Conservation (phyloP, 1,140 invertebrate genomes). For the Trichonephila inaurata region DNA sequence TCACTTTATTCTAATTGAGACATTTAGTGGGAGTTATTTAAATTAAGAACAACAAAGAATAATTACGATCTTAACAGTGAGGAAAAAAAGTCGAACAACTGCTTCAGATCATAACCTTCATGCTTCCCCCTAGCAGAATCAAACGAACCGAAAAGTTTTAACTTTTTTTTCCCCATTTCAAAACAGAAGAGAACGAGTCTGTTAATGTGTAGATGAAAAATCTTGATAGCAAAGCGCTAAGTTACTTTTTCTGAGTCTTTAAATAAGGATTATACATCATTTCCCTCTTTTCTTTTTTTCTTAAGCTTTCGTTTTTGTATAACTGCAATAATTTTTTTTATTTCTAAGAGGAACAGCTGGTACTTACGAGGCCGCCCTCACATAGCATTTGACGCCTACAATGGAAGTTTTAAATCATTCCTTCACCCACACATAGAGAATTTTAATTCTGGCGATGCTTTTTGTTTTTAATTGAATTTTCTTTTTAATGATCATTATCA, state of each 20-base stretch:
- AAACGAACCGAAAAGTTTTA: not conserved
- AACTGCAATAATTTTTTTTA: slow-evolving; percentile 15
- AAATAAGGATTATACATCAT: slow-evolving; percentile 48
- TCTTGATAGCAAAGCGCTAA: slow-evolving; percentile 1
- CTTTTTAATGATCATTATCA: not conserved
- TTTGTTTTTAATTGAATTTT: not conserved
- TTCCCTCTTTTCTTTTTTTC: not conserved
- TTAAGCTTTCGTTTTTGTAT: not conserved
- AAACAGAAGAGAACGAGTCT: not conserved
- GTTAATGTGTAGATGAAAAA: slow-evolving; percentile 14
- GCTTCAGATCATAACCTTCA: slow-evolving; percentile 13
- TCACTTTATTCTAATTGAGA: not conserved
- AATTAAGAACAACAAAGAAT: slow-evolving; percentile 1
- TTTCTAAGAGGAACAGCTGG: not conserved
- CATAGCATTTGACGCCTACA: slow-evolving; percentile 13
- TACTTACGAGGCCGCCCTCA: slow-evolving; percentile 13
- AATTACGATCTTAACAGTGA: not conserved
- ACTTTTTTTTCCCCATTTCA: not conserved
- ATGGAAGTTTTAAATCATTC: slow-evolving; percentile 29
- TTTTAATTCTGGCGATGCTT: not conserved
- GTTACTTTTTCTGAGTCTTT: slow-evolving; percentile 31
- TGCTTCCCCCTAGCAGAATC: not conserved
- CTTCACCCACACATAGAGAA: not conserved
- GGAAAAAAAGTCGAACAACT: not conserved
- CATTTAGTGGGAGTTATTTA: not conserved